Conservation (phyloP, 2,888 invertebrate species). For the Nezara viridula region DNA sequence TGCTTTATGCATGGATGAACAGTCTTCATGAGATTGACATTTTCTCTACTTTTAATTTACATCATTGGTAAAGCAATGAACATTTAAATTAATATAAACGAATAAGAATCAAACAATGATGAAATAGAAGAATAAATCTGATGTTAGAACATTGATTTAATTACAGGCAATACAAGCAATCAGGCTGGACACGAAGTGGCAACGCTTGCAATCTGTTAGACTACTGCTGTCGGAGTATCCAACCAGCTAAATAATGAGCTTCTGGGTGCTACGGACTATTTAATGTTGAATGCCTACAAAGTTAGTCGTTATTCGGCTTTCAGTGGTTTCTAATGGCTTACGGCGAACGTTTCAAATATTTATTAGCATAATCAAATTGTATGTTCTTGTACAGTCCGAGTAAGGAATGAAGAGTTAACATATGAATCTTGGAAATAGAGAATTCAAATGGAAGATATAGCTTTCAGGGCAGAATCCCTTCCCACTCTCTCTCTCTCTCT, state of each 20-base stretch:
- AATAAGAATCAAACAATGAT: background rate
- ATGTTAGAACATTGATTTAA: background rate
- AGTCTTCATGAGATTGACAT: too few relatives aligned
- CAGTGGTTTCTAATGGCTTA: background rate
- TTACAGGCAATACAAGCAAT: background rate
- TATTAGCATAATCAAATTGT: background rate
- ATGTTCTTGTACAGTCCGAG: too few relatives aligned
- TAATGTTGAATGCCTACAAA: background rate
- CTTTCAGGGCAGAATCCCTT: too few relatives aligned
- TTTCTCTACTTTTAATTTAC: too few relatives aligned
- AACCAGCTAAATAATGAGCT: background rate
- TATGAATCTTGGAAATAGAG: too few relatives aligned
- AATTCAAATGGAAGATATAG: too few relatives aligned
- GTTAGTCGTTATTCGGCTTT: background rate
- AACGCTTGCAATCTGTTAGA: background rate
- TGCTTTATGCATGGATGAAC: too few relatives aligned
- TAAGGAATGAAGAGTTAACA: too few relatives aligned
- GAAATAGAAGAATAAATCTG: background rate
- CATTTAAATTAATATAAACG: too few relatives aligned
- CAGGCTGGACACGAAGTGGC: background rate
- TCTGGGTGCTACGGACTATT: background rate
- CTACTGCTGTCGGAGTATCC: background rate
- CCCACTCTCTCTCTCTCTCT: too few relatives aligned
- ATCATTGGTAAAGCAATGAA: too few relatives aligned
- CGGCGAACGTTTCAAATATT: background rate